Percentiles rank a stretch among this genome's conserved stretches.
Conservation (phyloP, 2,113 vertebrate species). For the Gnathonemus longibarbis region DNA sequence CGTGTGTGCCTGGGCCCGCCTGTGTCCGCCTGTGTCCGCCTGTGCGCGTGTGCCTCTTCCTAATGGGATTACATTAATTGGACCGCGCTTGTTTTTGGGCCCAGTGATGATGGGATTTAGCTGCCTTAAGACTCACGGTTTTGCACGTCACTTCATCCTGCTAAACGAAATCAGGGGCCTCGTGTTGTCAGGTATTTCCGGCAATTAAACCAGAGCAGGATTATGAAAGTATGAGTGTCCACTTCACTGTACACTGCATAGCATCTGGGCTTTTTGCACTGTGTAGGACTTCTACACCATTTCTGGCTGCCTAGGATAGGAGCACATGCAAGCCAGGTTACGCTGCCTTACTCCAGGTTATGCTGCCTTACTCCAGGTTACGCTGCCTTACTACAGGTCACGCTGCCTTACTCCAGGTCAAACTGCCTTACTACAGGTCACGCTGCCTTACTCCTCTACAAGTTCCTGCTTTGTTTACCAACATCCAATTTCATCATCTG, state of each 20-base stretch:
- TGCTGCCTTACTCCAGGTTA: neutral
- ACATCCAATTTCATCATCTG: neutral
- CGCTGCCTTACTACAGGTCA: neutral
- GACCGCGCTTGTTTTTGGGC: conserved; percentile 43
- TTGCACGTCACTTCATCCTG: conserved; percentile 37
- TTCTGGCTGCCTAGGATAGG: neutral
- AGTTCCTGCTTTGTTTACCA: neutral
- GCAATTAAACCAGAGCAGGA: conserved; percentile 28
- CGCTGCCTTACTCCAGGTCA: neutral
- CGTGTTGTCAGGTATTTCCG: conserved; percentile 21
- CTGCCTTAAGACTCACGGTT: conserved; percentile 40
- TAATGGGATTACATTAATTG: conserved; percentile 53
- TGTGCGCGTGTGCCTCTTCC: conserved; percentile 11
- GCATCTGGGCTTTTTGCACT: neutral
- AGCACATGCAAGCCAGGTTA: neutral
- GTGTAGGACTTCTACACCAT: conserved; percentile 4
- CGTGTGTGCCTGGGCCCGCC: neutral
- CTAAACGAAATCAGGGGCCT: conserved; percentile 29
- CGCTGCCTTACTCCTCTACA: neutral
- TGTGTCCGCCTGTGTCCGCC: conserved; percentile 3
- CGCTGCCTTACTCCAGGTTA: neutral
- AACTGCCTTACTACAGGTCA: neutral
- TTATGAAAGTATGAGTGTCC: conserved; percentile 19
- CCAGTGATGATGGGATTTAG: conserved; percentile 53
- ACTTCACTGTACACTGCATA: neutral